phyloP scores from a whole-genome alignment of 1,140 invertebrate genomes.

The Zaprionus tsacasi region DNA sequence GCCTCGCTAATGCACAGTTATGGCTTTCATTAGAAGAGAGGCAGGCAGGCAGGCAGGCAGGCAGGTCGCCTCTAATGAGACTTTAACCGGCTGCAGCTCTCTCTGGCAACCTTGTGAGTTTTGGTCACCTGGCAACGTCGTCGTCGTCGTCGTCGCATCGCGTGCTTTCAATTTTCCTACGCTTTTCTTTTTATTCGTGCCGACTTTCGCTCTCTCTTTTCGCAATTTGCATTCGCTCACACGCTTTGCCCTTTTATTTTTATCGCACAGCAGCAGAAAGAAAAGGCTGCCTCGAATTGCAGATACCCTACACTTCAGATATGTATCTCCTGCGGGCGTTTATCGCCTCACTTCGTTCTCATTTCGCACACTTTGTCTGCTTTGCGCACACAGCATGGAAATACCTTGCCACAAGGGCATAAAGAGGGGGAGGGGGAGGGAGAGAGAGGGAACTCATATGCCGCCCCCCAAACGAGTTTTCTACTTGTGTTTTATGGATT shows the following conservation, averaged over 20 bases:
- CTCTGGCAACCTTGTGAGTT: constrained; percentile 22
- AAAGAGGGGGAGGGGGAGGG: neutral
- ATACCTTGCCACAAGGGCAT: neutral
- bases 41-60: too few relatives aligned
- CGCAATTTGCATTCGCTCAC: constrained; percentile 38
- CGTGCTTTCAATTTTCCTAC: constrained; percentile 12
- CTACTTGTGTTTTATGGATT: constrained; percentile 64
- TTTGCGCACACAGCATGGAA: neutral
- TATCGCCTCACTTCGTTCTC: neutral
- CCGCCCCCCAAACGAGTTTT: constrained; percentile 43
- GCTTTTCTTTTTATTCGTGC: neutral
- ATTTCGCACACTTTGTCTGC: constrained; percentile 4
- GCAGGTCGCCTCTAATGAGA: constrained; percentile 41
- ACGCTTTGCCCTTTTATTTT: constrained; percentile 38
- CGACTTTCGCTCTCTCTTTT: constrained; percentile 7
- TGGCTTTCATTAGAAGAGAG: constrained; percentile 46
- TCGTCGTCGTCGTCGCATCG: constrained; percentile 12
- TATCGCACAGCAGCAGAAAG: constrained; percentile 31
- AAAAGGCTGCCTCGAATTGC: neutral
- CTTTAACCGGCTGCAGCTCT: constrained; percentile 46
- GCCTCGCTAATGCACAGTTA: constrained; percentile 50
- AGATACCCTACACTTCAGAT: neutral
- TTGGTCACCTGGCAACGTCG: constrained; percentile 4
- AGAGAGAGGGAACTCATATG: constrained; percentile 25
- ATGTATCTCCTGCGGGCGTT: neutral